Conservation (phyloP, 2,888 invertebrate species). For the Flexamia atlantica region DNA sequence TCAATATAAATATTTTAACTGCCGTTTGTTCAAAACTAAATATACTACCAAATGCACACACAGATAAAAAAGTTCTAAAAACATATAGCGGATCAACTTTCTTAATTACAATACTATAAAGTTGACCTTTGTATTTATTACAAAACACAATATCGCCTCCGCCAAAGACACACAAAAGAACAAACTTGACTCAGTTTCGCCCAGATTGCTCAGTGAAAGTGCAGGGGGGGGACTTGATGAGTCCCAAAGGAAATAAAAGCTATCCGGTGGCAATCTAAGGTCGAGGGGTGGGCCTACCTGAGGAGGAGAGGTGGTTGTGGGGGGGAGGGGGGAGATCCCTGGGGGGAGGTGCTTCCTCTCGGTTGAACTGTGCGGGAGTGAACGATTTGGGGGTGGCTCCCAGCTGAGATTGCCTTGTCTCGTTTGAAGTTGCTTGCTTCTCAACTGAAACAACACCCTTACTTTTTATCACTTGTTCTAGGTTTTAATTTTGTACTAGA, state of each 20-base stretch:
- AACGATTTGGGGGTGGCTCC: constrained; percentile 37
- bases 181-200: constrained; percentile 13
- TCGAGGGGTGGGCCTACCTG: constrained; percentile 8
- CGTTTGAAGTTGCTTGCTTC: constrained; percentile 32
- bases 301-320: constrained; percentile 51
- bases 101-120: no score
- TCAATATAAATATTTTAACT: no score
- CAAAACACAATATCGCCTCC: background rate
- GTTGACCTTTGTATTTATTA: background rate
- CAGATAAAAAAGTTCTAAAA: no score
- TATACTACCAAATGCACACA: no score
- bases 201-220: constrained; percentile 22
- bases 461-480: constrained; percentile 23
- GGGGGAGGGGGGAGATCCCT: constrained; percentile 36
- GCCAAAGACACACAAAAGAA: background rate
- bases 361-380: constrained; percentile 50
- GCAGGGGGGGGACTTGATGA: constrained; percentile 13
- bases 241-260: constrained; percentile 45
- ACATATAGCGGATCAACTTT: no score
- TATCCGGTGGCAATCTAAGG: constrained; percentile 36
- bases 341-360: constrained; percentile 33
- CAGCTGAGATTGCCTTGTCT: constrained; percentile 10
- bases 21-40: no score
- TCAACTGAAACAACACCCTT: constrained; percentile 30
- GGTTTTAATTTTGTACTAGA: background rate